These are phyloP conservation scores for Neoarius graeffei DNA, from an alignment of 2,113 vertebrate species.

Conservation along the genomic window DNA sequence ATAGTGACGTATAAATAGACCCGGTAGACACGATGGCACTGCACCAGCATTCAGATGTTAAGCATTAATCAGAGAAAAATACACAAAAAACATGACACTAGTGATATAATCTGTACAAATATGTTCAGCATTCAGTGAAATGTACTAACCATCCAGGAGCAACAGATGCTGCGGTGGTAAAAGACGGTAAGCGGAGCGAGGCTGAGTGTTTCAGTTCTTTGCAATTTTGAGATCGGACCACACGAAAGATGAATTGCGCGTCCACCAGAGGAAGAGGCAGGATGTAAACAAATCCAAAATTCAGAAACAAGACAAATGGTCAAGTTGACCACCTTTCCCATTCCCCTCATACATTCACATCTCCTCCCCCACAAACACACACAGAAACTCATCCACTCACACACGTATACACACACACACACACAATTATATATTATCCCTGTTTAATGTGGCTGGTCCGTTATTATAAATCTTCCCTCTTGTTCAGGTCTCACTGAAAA, in stretches of 20 bases:
- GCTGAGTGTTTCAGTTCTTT: slow-evolving; percentile 45
- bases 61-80: slow-evolving; percentile 58
- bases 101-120: slow-evolving; percentile 50
- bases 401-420: slow-evolving; percentile 7
- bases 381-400: slow-evolving; percentile 23
- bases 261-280: slow-evolving; percentile 12
- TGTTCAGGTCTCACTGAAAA: slow-evolving; percentile 28
- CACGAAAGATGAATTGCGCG: slow-evolving; percentile 11
- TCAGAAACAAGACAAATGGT: slow-evolving; percentile 16
- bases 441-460: slow-evolving; percentile 43
- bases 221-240: slow-evolving; percentile 27
- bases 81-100: slow-evolving; percentile 58
- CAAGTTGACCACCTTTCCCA: slow-evolving; percentile 27
- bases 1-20: slow-evolving; percentile 51
- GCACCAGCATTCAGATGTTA: slow-evolving; percentile 45
- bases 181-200: slow-evolving; percentile 52
- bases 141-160: slow-evolving; percentile 47
- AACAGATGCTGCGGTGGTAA: slow-evolving; percentile 45
- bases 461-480: slow-evolving; percentile 20
- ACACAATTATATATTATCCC: slow-evolving; percentile 23
- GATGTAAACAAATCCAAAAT: slow-evolving; percentile 34
- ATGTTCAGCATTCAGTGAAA: slow-evolving; percentile 58
- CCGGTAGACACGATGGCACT: slow-evolving; percentile 40
- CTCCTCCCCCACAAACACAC: background rate
- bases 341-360: slow-evolving; percentile 49